Conservation (phyloP, 2,113 vertebrate genomes). For the Psilopogon haemacephalus region DNA sequence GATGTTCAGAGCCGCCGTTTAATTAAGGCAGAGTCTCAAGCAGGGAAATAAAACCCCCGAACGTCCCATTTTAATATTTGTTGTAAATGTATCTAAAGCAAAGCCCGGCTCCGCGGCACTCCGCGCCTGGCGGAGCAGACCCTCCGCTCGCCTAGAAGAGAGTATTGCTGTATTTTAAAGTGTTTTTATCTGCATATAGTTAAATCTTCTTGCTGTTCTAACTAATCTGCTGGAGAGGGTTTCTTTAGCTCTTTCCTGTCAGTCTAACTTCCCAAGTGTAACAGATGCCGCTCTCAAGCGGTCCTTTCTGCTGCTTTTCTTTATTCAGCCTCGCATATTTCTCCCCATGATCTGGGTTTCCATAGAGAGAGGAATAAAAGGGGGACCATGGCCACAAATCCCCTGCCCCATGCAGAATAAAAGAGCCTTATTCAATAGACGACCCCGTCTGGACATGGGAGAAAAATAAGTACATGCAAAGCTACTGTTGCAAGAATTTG, state of each 20-base stretch:
- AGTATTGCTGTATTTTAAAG: constrained; percentile 37
- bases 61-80: constrained; percentile 47
- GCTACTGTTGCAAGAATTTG: constrained; percentile 92
- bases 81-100: background rate
- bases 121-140: background rate
- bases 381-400: constrained; percentile 89
- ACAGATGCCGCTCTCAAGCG: constrained; percentile 97
- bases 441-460: constrained; percentile 85
- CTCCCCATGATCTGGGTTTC: constrained; percentile 95
- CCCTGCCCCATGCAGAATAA: constrained; percentile 92
- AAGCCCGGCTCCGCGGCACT: background rate
- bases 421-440: constrained; percentile 93
- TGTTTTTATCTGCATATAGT: constrained; percentile 72
- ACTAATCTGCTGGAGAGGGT: constrained; percentile 81
- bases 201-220: constrained; percentile 75
- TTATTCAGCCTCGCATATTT: constrained; percentile 96
- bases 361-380: constrained; percentile 99
- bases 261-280: constrained; percentile 99
- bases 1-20: constrained; percentile 18
- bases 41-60: constrained; percentile 54
- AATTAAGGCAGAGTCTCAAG: constrained; percentile 53
- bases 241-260: constrained; percentile 85
- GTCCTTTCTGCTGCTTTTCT: constrained; percentile 91
- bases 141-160: background rate
- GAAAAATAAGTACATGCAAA: constrained; percentile 81